Evolutionary conservation across 2,797 vertebrate genomes (phyloP).

Genomic region (Lutjanus argentimaculatus): DNA sequence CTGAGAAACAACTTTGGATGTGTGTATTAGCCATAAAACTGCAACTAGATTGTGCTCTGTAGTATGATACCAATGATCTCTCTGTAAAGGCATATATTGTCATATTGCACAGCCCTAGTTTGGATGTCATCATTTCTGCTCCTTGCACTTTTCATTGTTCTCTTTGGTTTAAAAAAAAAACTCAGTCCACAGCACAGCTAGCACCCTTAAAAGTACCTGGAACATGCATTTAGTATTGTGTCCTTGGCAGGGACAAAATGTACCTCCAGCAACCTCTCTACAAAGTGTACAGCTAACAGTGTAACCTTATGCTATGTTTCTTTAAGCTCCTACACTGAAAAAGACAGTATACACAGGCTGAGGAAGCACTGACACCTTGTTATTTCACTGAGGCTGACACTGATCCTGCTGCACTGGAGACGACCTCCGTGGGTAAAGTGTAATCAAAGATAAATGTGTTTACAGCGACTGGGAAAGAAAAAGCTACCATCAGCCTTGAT

Average conservation of each 20-base stretch:
- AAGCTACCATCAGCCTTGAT: conserved; percentile 26
- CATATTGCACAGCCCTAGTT: background rate
- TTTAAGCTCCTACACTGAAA: conserved; percentile 7
- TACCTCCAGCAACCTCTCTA: background rate
- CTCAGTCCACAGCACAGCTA: background rate
- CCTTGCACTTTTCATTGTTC: conserved; percentile 9
- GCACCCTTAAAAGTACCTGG: background rate
- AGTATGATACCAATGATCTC: no score
- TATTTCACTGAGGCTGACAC: conserved; percentile 43
- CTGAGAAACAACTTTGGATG: no score
- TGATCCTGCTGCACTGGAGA: conserved; percentile 46
- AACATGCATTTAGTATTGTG: background rate
- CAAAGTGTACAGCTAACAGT: background rate
- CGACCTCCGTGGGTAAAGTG: conserved; percentile 29
- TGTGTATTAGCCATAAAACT: no score
- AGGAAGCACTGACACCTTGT: conserved; percentile 31
- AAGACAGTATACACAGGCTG: conserved; percentile 35
- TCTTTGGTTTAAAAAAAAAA: background rate
- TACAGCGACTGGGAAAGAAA: conserved; percentile 31
- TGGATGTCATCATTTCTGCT: background rate
- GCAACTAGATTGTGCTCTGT: no score
- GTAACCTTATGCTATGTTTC: conserved; percentile 9
- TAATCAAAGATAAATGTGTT: conserved; percentile 70
- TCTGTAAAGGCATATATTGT: no score
- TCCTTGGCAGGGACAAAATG: background rate